Base-by-base conservation (phyloP, 2,797 vertebrate genomes). In the Iguana delicatissima region DNA sequence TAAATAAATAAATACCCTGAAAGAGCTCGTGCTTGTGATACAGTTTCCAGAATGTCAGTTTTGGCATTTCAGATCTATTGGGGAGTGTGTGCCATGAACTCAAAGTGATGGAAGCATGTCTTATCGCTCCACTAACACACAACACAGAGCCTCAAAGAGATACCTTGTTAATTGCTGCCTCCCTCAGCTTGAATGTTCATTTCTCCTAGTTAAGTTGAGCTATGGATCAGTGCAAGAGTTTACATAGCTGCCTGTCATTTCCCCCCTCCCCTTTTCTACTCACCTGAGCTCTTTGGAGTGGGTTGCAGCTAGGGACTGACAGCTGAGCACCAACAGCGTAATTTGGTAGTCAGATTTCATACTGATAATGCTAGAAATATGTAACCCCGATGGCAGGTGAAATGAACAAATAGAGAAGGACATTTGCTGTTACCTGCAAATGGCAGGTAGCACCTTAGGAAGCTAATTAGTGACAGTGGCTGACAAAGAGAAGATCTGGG, bases 401-500 rank as follows among this genome's bases (percentile, higher is more conserved):
- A 83, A 88, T 2, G 91, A 87, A 89, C 84, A 81, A 87, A 92
- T 10, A 59, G 0, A 26, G 91, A 35, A 64, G 55, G 94, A 93
- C 59, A 86, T 72, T 91, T 92, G 88, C 83, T 92, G 62, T 93
- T 91, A 92, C 84, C 88, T 84, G 88, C 55, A 84, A 91, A 91
- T 6, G 16, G 89, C 22, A 85, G 91, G 92, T 24, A 77, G n/a
- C 83, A 42, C 35, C 81, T 80, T 77, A 5, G 90, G 67, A 90
- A 89, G 92, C 67, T 87, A 80, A 85, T 91, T 72, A 82, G 91
- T 20, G 24, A 16, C 24, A 50, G 86, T 46, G 88, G 22, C 67
- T 80, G 87, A 73, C 50, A 80, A 76, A 50, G 64, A 24, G 55
- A 38, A 22, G 84, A 89, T 46, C 42, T 0, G 5, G 38, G 16